Evolutionary conservation across 2,113 vertebrate genomes (phyloP).

Genomic region (Nanorana parkeri): DNA sequence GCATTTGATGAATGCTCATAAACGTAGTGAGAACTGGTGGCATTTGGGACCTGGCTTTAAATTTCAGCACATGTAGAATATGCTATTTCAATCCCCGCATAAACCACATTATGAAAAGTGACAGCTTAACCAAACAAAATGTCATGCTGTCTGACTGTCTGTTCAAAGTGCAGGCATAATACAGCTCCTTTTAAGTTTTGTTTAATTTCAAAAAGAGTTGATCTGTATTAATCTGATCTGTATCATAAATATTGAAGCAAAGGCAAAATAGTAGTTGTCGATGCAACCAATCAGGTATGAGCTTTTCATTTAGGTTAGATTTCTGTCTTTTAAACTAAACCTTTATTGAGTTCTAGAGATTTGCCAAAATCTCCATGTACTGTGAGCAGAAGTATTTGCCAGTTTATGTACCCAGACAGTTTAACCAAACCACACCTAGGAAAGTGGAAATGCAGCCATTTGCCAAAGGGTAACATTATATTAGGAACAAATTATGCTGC

Average conservation of each 20-base stretch:
- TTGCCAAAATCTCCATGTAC: not conserved
- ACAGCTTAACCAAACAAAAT: not conserved
- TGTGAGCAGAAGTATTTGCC: not conserved
- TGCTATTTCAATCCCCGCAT: constrained; percentile 21
- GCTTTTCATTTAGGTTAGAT: too few species aligned
- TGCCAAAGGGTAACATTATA: constrained; percentile 7
- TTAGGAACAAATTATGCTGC: not conserved
- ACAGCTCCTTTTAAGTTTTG: too few species aligned
- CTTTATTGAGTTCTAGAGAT: too few species aligned
- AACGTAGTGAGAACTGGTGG: not conserved
- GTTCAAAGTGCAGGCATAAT: not conserved
- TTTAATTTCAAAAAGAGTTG: too few species aligned
- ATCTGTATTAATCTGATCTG: too few species aligned
- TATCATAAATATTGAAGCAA: too few species aligned
- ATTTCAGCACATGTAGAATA: constrained; percentile 7
- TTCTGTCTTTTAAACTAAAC: not conserved
- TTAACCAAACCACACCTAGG: constrained; percentile 13
- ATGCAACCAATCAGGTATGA: too few species aligned
- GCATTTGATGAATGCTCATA: constrained; percentile 24
- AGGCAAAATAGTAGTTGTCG: too few species aligned
- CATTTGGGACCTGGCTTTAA: not conserved
- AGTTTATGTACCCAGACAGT: not conserved
- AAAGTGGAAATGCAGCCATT: not conserved
- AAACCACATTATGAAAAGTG: not conserved
- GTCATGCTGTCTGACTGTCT: not conserved